phyloP scores from a whole-genome alignment of 2,888 invertebrate genomes.

The Linnaemya tessellans region DNA sequence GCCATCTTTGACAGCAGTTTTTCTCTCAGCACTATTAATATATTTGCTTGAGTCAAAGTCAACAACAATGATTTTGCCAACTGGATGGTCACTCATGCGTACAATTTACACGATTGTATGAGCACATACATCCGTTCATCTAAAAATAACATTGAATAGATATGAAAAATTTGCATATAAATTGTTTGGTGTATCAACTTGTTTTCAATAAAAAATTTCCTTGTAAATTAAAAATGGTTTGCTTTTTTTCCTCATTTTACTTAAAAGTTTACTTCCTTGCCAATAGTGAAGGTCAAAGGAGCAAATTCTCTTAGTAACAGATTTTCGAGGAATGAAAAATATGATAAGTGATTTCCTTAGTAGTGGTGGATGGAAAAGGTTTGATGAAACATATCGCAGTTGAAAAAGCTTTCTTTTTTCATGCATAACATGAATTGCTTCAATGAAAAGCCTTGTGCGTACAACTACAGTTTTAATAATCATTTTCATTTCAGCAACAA shows the following conservation, averaged over 20 bases:
- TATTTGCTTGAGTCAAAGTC: too few species aligned
- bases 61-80: too few species aligned
- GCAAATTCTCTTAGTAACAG: not conserved
- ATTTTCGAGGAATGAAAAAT: not conserved
- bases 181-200: not conserved
- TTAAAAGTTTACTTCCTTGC: not conserved
- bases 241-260: not conserved
- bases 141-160: not conserved
- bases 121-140: not conserved
- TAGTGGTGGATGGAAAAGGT: not conserved
- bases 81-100: not conserved
- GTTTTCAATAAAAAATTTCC: constrained; percentile 10
- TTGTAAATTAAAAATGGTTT: not conserved
- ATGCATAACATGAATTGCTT: too few species aligned
- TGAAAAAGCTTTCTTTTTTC: too few species aligned
- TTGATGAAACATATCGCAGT: too few species aligned
- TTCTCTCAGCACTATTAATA: too few species aligned
- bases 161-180: constrained; percentile 32
- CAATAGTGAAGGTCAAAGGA: constrained; percentile 14
- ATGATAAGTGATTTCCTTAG: not conserved
- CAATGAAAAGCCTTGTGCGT: too few species aligned
- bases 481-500: too few species aligned
- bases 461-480: too few species aligned
- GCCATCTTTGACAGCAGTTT: too few species aligned
- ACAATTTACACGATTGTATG: not conserved